Conservation (phyloP, 1,140 invertebrate species). For the Holotrichia oblita region DNA sequence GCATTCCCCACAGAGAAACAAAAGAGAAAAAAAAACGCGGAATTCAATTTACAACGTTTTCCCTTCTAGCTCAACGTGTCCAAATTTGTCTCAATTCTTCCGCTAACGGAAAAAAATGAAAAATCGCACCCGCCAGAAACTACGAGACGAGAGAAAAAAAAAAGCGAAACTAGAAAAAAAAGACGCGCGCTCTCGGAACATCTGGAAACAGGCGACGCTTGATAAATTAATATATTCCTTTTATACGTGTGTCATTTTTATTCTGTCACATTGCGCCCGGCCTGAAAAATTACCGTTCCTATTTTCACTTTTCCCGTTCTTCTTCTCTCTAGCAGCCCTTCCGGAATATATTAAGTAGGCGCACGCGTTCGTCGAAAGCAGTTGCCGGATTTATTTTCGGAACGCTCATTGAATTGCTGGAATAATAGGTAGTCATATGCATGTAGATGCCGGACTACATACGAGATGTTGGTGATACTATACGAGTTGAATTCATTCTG, state of each 20-base stretch:
- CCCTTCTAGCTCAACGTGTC: not conserved
- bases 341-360: slow-evolving; percentile 28
- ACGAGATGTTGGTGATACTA: too few species aligned
- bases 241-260: slow-evolving; percentile 31
- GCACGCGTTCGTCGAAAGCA: not conserved
- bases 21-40: not conserved
- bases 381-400: slow-evolving; percentile 1
- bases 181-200: slow-evolving; percentile 16
- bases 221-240: slow-evolving; percentile 34
- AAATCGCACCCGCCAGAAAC: slow-evolving; percentile 16
- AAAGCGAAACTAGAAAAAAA: not conserved
- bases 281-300: slow-evolving; percentile 17
- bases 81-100: slow-evolving; percentile 20
- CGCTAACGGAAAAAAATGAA: slow-evolving; percentile 21
- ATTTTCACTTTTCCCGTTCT: not conserved
- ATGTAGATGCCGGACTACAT: too few species aligned
- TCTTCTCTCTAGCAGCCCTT: not conserved
- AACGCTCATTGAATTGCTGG: not conserved
- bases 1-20: not conserved
- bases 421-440: not conserved
- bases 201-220: slow-evolving; percentile 3
- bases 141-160: not conserved
- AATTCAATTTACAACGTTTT: slow-evolving; percentile 4
- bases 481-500: too few species aligned
- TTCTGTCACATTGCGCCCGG: slow-evolving; percentile 21